Percentiles rank a stretch among this genome's conserved stretches.
phyloP scores from a whole-genome alignment of 2,797 vertebrate genomes.

The Heliangelus exortis region DNA sequence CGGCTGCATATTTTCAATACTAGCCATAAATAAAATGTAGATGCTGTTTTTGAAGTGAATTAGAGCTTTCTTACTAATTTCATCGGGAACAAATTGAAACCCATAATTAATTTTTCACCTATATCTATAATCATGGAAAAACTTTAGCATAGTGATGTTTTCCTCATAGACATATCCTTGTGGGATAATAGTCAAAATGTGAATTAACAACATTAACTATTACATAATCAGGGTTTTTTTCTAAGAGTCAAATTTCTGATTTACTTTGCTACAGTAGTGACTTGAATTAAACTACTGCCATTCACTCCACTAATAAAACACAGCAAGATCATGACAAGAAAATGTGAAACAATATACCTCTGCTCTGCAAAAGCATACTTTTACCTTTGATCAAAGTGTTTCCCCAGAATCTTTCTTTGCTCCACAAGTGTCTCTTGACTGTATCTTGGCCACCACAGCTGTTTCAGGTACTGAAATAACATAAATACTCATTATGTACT shows the following conservation, averaged over 20 bases:
- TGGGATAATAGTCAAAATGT: conserved; percentile 34
- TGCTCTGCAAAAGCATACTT: not conserved
- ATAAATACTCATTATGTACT: not conserved
- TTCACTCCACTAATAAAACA: conserved; percentile 6
- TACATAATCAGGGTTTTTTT: not conserved
- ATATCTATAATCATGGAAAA: conserved; percentile 20
- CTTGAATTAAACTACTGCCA: conserved; percentile 1
- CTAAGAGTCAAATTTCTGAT: conserved; percentile 7
- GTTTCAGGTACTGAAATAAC: not conserved
- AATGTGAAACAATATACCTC: not conserved
- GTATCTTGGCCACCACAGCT: not conserved
- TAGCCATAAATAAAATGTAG: not conserved
- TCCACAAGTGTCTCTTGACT: not conserved
- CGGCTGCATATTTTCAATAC: not conserved
- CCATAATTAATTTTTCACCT: conserved; percentile 49
- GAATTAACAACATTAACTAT: conserved; percentile 36
- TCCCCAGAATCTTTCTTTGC: not conserved
- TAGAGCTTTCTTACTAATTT: conserved; percentile 22
- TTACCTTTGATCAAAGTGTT: not conserved
- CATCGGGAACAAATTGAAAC: conserved; percentile 30
- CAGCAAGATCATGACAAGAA: not conserved
- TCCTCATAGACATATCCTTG: not conserved
- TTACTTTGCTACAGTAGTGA: not conserved
- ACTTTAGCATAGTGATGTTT: not conserved
- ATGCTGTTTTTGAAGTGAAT: conserved; percentile 12